phyloP scores from a whole-genome alignment of 2,888 invertebrate genomes.

The Cheilosia vulpina region DNA sequence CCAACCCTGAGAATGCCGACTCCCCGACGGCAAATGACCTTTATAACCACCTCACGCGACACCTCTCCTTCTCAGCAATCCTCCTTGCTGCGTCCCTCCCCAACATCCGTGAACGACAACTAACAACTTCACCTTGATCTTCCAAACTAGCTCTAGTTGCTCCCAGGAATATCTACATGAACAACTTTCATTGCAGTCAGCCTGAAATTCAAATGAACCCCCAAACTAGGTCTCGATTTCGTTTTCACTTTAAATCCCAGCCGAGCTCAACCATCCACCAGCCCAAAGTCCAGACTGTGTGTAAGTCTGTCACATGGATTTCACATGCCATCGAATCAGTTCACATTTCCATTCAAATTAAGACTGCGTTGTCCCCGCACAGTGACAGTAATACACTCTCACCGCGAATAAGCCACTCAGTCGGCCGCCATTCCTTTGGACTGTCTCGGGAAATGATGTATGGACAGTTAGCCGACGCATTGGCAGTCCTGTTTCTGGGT shows the following conservation, averaged over 20 bases:
- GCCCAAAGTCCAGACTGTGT: not conserved
- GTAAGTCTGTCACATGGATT: slow-evolving; percentile 45
- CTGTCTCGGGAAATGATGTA: slow-evolving; percentile 69
- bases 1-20: not conserved
- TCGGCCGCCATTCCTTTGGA: slow-evolving; percentile 58
- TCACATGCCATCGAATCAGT: slow-evolving; percentile 35
- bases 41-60: not conserved
- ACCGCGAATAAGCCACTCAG: slow-evolving; percentile 42
- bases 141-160: slow-evolving; percentile 4
- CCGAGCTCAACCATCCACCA: slow-evolving; percentile 9
- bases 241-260: slow-evolving; percentile 59
- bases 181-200: slow-evolving; percentile 63
- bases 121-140: slow-evolving; percentile 17
- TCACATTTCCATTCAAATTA: slow-evolving; percentile 57
- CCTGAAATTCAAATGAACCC: slow-evolving; percentile 29
- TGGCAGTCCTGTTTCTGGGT: slow-evolving; percentile 68
- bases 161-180: slow-evolving; percentile 3
- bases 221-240: slow-evolving; percentile 47
- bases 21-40: not conserved
- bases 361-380: slow-evolving; percentile 30
- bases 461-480: slow-evolving; percentile 45
- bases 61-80: not conserved
- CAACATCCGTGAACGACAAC: slow-evolving; percentile 6
- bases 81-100: not conserved
- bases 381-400: slow-evolving; percentile 53